A percentile compares a stretch with the other conserved stretches of the same genome.
Conservation (phyloP, 2,888 invertebrate species). For the Gandaritis pyraliata region DNA sequence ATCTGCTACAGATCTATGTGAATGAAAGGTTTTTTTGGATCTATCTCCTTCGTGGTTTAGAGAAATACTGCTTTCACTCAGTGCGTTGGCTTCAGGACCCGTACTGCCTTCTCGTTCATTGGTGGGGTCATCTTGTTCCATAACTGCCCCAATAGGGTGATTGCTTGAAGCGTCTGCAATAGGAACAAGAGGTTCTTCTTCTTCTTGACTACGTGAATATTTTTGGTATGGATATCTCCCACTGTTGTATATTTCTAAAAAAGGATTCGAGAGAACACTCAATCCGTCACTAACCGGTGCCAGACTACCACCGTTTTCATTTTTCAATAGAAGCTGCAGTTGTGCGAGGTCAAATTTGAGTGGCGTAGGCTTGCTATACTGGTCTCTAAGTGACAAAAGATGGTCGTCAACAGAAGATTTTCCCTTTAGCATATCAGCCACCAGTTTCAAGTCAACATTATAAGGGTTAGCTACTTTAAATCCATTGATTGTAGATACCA, state of each 20-base stretch:
- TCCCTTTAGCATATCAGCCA: constrained; percentile 78
- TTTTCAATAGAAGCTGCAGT: constrained; percentile 69
- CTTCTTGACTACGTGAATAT: constrained; percentile 80
- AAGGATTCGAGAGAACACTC: constrained; percentile 60
- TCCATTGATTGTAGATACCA: constrained; percentile 76
- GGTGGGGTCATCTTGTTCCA: constrained; percentile 70
- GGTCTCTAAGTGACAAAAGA: constrained; percentile 63
- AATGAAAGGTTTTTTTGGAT: constrained; percentile 54
- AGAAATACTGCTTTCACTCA: constrained; percentile 55
- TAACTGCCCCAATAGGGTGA: constrained; percentile 79
- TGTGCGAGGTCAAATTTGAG: constrained; percentile 70
- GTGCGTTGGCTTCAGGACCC: constrained; percentile 58
- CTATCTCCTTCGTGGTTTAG: constrained; percentile 58
- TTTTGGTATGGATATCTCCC: constrained; percentile 73
- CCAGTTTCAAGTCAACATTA: constrained; percentile 77
- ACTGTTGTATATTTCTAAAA: constrained; percentile 66
- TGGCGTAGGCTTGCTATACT: constrained; percentile 62
- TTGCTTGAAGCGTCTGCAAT: constrained; percentile 72
- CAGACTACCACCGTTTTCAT: constrained; percentile 60
- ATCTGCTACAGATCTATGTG: constrained; percentile 56
- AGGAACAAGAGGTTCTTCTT: constrained; percentile 73
- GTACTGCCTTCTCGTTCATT: constrained; percentile 59
- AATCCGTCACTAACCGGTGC: constrained; percentile 58
- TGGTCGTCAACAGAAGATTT: constrained; percentile 69
- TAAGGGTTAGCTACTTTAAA: constrained; percentile 81